Conservation (phyloP, 2,113 vertebrate genomes). For the Phainopepla nitens region DNA sequence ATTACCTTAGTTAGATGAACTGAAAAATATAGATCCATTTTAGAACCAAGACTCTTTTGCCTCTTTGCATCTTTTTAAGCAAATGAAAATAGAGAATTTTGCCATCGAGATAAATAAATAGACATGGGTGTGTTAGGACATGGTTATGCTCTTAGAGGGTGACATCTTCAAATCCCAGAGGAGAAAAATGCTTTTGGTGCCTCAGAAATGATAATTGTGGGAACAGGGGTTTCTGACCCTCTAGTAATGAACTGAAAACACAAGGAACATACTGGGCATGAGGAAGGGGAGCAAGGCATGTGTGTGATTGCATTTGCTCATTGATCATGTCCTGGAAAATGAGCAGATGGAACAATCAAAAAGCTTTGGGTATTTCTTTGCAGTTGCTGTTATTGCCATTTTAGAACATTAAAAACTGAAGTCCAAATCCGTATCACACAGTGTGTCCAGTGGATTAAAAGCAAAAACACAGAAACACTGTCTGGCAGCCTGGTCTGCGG, state of each 20-base stretch:
- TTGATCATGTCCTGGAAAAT: neutral
- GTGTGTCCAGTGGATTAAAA: rapidly evolving
- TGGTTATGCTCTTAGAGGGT: neutral
- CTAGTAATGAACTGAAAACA: neutral
- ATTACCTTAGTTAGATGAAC: neutral
- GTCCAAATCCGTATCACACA: neutral
- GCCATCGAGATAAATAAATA: neutral
- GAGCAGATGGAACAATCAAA: neutral
- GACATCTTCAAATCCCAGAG: neutral
- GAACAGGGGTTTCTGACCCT: neutral
- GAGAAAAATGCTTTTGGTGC: neutral
- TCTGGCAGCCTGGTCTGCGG: rapidly evolving
- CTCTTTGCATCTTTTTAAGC: neutral
- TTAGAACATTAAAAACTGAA: neutral
- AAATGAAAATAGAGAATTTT: neutral
- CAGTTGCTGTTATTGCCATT: neutral
- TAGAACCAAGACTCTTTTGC: neutral
- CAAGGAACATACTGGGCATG: neutral
- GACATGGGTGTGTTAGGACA: neutral
- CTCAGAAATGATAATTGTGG: neutral
- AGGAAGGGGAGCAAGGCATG: neutral
- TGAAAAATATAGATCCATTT: neutral
- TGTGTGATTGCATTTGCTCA: neutral
- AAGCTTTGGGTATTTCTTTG: neutral
- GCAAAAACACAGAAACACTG: rapidly evolving